These are phyloP conservation scores for Terebella lapidaria DNA, from an alignment of 2,888 invertebrate species.

Conservation along the genomic window DNA sequence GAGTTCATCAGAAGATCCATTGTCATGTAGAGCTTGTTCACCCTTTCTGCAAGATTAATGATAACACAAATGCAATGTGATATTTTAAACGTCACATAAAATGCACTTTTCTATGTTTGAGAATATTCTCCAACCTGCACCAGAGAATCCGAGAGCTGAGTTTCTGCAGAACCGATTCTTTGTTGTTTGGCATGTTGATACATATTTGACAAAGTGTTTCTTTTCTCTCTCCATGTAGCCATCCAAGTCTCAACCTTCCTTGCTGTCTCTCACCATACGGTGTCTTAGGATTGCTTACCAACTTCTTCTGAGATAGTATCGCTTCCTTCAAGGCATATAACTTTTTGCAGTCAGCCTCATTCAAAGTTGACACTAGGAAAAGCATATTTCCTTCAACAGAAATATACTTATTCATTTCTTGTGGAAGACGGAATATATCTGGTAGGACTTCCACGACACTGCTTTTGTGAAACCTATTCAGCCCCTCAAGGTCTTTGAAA, in stretches of 20 bases:
- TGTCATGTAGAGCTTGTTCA: no score
- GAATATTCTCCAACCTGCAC: not conserved
- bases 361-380: not conserved
- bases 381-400: not conserved
- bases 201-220: slow-evolving; percentile 6
- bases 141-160: not conserved
- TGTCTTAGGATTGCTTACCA: not conserved
- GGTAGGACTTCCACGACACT: not conserved
- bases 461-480: not conserved
- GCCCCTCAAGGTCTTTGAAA: not conserved
- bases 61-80: no score
- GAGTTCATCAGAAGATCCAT: no score
- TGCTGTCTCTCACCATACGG: not conserved
- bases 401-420: not conserved
- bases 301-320: not conserved
- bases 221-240: not conserved
- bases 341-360: not conserved
- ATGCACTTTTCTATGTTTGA: no score
- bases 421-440: not conserved
- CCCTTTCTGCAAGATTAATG: no score
- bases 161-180: slow-evolving; percentile 59
- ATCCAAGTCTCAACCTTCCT: not conserved
- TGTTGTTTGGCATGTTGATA: slow-evolving; percentile 58
- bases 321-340: not conserved
- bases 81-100: no score